Percentiles rank a stretch among this genome's conserved stretches.
phyloP scores from a whole-genome alignment of 2,113 vertebrate genomes.

The Nannobrachium achirus region DNA sequence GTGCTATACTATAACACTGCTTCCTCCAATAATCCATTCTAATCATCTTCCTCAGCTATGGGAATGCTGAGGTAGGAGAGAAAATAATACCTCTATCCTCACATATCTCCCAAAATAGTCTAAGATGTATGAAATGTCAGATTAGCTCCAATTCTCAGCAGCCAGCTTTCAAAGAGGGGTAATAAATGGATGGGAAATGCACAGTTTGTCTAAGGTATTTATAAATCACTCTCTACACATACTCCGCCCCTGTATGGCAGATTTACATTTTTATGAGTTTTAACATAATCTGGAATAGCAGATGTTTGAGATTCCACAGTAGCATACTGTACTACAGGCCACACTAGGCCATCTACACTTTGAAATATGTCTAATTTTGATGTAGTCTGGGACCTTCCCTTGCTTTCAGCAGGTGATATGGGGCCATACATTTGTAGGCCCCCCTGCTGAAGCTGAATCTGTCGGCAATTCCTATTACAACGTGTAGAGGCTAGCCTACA shows the following conservation, averaged over 20 bases:
- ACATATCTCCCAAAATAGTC: conserved; percentile 59
- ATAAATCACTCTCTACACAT: conserved; percentile 52
- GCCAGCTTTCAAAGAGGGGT: conserved; percentile 54
- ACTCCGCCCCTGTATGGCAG: conserved; percentile 47
- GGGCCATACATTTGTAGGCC: not conserved
- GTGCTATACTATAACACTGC: conserved; percentile 35
- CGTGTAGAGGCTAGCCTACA: no score
- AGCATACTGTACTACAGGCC: conserved; percentile 39
- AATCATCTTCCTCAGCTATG: conserved; percentile 35
- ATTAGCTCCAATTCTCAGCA: conserved; percentile 61
- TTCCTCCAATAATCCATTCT: conserved; percentile 41
- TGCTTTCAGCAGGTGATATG: conserved; percentile 14
- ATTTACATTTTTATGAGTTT: conserved; percentile 75
- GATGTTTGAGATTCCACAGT: conserved; percentile 43
- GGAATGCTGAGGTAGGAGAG: conserved; percentile 47
- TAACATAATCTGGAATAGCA: conserved; percentile 59
- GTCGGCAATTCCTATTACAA: no score
- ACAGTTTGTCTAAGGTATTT: conserved; percentile 57
- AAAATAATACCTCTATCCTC: conserved; percentile 53
- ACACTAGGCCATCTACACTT: conserved; percentile 30
- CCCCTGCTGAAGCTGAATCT: no score
- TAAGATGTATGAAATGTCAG: conserved; percentile 59
- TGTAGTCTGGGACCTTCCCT: conserved; percentile 27
- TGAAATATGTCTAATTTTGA: conserved; percentile 36
- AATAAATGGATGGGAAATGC: conserved; percentile 57